Evolutionary conservation across 2,888 invertebrate genomes (phyloP), one percentile per base, ranked within the genome.

Genomic region (Netelia fuscicornis): DNA sequence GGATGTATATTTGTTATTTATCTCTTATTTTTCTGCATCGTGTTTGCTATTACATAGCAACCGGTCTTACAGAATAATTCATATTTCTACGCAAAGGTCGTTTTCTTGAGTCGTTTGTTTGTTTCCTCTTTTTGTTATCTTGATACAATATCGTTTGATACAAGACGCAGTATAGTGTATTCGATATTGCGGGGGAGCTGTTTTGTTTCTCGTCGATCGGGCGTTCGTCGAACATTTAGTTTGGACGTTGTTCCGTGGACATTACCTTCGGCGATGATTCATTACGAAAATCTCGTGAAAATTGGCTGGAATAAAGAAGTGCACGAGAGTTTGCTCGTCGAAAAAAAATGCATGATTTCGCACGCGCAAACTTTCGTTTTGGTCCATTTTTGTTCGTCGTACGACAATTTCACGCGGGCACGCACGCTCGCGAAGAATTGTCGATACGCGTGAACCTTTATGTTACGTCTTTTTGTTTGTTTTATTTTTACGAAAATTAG

Each of bases 131-230:
- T 71, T 2, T 42, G 42, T 25, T 17, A 42, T 67, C 54, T 74
- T 37, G 60, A 72, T 76, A 65, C 56, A 74, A 80, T 52, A 56
- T 52, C 60, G n/a, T 56, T 70, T 83, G 65, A 62, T 67, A 62
- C 58, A 72, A 68, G 37, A 72, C 72, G 75, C 6, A 37, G 37
- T 82, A 85, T 68, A 85, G 82, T 85, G 80, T 85, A 85, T 85
- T 85, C 85, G 85, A 83, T 76, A 83, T 85, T 85, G 67, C 60
- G 79, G 68, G 62, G 70, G 48, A 70, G 44, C 65, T 25, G 20
- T 23, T 20, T 58, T 5, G 1, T 20, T 58, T 58, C 17, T 58
- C 20, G 20, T 68, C 10, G 11, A 23, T 62, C 20, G n/a, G n/a
- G 37, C 62, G n/a, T 1, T 62, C 42, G 56, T 68, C 52, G 48